These are phyloP conservation scores for Steinernema hermaphroditum DNA, from an alignment of 2,888 invertebrate species.

Conservation along the genomic window DNA sequence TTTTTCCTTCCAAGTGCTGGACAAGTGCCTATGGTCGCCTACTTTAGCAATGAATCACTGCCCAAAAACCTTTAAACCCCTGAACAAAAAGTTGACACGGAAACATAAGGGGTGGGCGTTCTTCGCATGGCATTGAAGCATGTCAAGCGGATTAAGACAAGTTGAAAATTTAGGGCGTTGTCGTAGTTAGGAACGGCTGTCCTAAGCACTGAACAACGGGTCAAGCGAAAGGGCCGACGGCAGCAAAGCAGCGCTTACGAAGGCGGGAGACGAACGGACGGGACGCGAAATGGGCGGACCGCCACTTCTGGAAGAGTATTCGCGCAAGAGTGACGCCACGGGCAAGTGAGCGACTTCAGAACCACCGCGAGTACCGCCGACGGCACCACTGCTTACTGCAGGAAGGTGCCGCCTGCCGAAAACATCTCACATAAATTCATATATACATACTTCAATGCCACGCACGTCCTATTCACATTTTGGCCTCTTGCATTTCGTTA, in stretches of 20 bases:
- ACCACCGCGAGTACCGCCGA: slow-evolving; percentile 19
- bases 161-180: slow-evolving; percentile 7
- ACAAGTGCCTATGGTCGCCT: background rate
- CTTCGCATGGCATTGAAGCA: background rate
- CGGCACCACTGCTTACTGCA: slow-evolving; percentile 12
- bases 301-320: slow-evolving; percentile 31
- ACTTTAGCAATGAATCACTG: background rate
- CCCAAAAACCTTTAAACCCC: too few relatives aligned
- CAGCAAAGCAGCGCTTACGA: slow-evolving; percentile 22
- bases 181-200: slow-evolving; percentile 26
- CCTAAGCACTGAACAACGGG: background rate
- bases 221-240: slow-evolving; percentile 16
- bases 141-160: background rate
- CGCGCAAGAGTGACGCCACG: slow-evolving; percentile 30
- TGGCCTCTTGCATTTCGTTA: too few relatives aligned
- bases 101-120: background rate
- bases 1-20: background rate
- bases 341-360: slow-evolving; percentile 16
- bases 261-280: slow-evolving; percentile 22
- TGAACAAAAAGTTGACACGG: background rate
- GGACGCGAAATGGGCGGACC: slow-evolving; percentile 24
- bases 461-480: too few relatives aligned
- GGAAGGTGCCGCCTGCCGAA: background rate
- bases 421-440: background rate
- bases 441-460: slow-evolving; percentile 1